phyloP scores from a whole-genome alignment of 2,113 vertebrate genomes.

The Eublepharis macularius region DNA sequence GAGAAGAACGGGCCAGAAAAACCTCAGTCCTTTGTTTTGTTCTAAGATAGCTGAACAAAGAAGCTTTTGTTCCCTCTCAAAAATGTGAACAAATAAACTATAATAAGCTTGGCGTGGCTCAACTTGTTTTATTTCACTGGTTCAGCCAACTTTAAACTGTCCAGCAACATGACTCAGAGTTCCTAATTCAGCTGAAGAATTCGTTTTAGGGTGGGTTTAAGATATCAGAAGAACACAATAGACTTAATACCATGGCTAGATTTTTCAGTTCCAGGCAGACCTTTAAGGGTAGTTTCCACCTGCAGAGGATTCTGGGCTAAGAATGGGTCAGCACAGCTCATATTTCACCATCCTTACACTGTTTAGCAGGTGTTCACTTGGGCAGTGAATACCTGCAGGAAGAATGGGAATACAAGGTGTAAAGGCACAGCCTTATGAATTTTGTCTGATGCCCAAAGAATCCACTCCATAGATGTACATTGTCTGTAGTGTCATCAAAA shows the following conservation, averaged over 20 bases:
- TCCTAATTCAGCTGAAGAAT: not conserved
- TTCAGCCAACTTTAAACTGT: not conserved
- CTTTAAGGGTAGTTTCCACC: not conserved
- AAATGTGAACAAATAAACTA: not conserved
- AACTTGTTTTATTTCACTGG: not conserved
- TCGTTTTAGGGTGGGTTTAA: not conserved
- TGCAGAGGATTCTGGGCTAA: not conserved
- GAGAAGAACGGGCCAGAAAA: not conserved
- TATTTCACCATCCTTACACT: no score
- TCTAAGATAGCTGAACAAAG: not conserved
- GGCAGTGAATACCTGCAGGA: not conserved
- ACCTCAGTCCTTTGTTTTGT: not conserved
- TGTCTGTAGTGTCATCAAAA: not conserved
- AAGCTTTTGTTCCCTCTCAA: not conserved
- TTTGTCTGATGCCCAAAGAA: not conserved
- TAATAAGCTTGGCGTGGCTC: not conserved
- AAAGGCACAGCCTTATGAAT: no score
- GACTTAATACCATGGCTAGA: not conserved
- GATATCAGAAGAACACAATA: not conserved
- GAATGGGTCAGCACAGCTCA: not conserved
- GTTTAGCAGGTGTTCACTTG: no score
- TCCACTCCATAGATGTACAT: not conserved
- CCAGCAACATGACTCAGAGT: not conserved
- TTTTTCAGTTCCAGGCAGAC: not conserved
- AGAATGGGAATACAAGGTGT: not conserved